Base-by-base conservation (phyloP, 2,797 vertebrate species). In the Prionace glauca region DNA sequence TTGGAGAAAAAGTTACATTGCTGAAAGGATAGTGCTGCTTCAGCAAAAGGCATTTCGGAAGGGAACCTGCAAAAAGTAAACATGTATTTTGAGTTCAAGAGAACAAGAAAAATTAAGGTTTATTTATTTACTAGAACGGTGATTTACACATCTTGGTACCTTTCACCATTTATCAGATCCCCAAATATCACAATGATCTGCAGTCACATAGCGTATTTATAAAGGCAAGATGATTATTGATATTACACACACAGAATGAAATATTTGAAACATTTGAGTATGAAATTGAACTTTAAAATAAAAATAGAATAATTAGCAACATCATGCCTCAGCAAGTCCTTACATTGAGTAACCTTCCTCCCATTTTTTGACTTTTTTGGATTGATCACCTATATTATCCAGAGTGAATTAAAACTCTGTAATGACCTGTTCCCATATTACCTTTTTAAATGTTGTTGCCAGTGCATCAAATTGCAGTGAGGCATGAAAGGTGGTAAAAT, bases 191-290 rank as follows among this genome's bases (percentile, higher is more conserved):
- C 97, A 97, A 97, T 97, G 97, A 98, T 97, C 96, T 97, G 97
- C 97, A 98, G 97, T 97, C 97, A 98, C 97, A 97, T 97, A 97
- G 97, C 97, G 97, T 97, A 97, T 96, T 97, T 97, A 97, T 97
- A 97, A 97, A 97, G 97, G 97, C 97, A 97, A 97, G 97, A 97
- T 97, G 96, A 96, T 90, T 90, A 62, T 62, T 90, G 50, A 90
- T 62, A 62, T 18, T 56, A 0, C 29, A 62, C 29, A 77, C 32
- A 29, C 14, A 62, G n/a, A 90, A 50, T 56, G 56, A 90, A 62
- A 32, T 26, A 90, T 62, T 56, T 12, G 56, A 62, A 90, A 90
- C 4, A 62, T 4, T 0, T 41, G 26, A 32, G 24, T 24, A n/a
- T 90, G 56, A 16, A 62, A 56, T 29, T 62, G 87, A 62, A n/a